Conservation (phyloP, 2,113 vertebrate genomes). For the Puma concolor region DNA sequence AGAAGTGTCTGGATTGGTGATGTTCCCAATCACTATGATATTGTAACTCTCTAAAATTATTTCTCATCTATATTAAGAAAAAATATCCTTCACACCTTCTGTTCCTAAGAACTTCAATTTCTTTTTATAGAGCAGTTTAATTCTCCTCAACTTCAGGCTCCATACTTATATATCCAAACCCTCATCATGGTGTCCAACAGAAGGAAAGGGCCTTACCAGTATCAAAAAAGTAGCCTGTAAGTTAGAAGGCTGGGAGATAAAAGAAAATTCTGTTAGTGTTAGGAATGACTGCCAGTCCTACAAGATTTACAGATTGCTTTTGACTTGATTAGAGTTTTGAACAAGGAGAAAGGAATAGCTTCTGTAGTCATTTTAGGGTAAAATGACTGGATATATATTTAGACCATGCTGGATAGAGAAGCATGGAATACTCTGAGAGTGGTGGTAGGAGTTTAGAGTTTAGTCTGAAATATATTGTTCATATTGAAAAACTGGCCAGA, state of each 20-base stretch:
- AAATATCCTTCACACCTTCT: background rate
- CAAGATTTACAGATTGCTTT: background rate
- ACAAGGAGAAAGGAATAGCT: background rate
- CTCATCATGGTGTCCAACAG: background rate
- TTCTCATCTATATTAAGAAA: conserved; percentile 17
- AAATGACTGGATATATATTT: background rate
- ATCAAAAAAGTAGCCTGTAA: background rate
- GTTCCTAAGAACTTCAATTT: background rate
- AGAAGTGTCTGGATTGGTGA: background rate
- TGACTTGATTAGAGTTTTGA: conserved; percentile 42
- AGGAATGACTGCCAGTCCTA: background rate
- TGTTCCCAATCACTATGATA: background rate
- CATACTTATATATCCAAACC: background rate
- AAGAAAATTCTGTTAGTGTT: background rate
- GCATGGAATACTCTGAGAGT: background rate
- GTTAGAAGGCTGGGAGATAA: background rate
- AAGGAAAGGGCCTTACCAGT: background rate
- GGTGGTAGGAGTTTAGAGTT: background rate
- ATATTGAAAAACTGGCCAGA: background rate
- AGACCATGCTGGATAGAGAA: background rate
- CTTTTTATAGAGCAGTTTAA: background rate
- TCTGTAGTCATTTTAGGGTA: background rate
- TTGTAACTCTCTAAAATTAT: background rate
- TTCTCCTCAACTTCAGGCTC: background rate
- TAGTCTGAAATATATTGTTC: conserved; percentile 25